Base-by-base conservation (phyloP, 2,113 vertebrate genomes). In the Pelusios castaneus region DNA sequence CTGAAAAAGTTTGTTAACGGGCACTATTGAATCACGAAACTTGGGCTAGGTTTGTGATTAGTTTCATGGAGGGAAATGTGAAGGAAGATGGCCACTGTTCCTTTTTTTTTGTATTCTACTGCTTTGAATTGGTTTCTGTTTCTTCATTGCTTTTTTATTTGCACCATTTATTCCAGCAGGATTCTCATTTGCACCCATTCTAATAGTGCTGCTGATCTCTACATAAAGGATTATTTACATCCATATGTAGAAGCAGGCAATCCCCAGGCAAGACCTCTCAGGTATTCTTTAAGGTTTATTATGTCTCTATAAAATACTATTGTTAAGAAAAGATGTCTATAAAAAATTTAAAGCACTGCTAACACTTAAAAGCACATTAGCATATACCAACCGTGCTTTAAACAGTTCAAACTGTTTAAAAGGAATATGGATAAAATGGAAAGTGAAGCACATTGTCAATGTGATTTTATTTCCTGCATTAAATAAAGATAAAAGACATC, bases 181-280 rank as follows among this genome's bases (percentile, higher is more conserved):
- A 99, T 99, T 98, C 98, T 99, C 97, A 99, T 99, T 98, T 99
- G 99, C 98, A 99, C 99, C 98, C 99, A 99, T 98, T 99, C 99
- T 98, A 99, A 99, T 99, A 99, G 99, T 97, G 99, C 99, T 92
- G 99, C 99, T 98, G 99, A 99, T 98, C 98, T 99, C 98, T 99
- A 99, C 98, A 99, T 99, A 98, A 99, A 99, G 98, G 99, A 99
- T 98, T 99, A 99, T 98, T 99, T 99, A 98, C 99, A 99, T 98
- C 99, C 99, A 93, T 99, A 99, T 97, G 99, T 99, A 96, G 99
- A 99, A 98, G 99, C 99, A 98, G 99, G 99, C 98, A 99, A 99
- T 98, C 98, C 99, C 90, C 99, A 99, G 97, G 99, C 99, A 96
- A 99, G 99, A 99, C 99, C 99, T 98, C 99, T 99, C 99, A 99